Base-by-base conservation (phyloP, 2,888 invertebrate genomes). In the Cancer borealis region DNA sequence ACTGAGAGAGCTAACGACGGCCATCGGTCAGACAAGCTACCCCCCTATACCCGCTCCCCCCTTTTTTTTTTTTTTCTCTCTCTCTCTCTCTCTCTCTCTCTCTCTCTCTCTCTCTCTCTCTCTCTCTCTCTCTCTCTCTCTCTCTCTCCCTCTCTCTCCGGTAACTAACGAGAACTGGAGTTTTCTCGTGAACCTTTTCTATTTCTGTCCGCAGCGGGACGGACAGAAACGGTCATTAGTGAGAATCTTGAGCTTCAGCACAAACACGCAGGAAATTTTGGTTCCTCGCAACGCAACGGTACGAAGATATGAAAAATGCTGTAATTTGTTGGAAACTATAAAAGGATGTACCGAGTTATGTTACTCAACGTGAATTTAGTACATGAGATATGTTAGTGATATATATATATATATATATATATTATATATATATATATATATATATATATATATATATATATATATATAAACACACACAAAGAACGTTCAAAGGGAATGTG, bases 51-150 rank as follows among this genome's bases (percentile, higher is more conserved):
- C n/a, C 8, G 0, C n/a, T 2, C 0, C 17, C 66, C 39, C 88
- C 39, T 6, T 88, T 39, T 88, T 39, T 66, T 17, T 88, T 45
- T 88, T 46, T 88, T 46, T 88, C 88, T 88, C 45, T n/a, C 73
- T 73, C n/a, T n/a, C 73, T 73, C n/a, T n/a, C 73, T 73, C 73
- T n/a, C n/a, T n/a, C 54, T 54, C 54, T 54, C 54, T n/a, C n/a
- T n/a, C n/a, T 66, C 66, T 88, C 88, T 88, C 88, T 88, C 88
- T 88, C 88, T 66, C 66, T 88, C 88, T 88, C 88, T 88, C 88
- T 88, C 88, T 88, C 88, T 88, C 88, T 88, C 88, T 88, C 88
- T 88, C 88, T 88, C 88, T 88, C 88, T 88, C 88, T 39, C 88
- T 39, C 88, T 39, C 88, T 30, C 88, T 45, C 47, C n/a, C 45